A percentile compares a stretch with the other conserved stretches of the same genome.
phyloP scores from a whole-genome alignment of 2,888 invertebrate species.

The Lasioglossum zephyrum region DNA sequence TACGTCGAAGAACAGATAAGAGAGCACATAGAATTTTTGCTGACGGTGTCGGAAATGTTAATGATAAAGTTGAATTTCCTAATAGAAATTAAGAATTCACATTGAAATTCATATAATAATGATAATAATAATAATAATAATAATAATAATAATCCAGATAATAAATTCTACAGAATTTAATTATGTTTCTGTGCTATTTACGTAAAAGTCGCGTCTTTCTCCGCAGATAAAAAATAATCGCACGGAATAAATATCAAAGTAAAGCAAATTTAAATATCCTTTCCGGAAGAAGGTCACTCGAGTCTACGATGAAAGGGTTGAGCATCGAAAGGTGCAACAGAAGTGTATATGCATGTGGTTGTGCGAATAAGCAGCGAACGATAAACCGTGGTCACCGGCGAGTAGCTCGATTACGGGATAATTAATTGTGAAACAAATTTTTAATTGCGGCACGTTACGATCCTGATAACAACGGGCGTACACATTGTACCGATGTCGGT shows the following conservation, averaged over 20 bases:
- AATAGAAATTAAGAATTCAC: no score
- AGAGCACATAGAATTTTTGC: background rate
- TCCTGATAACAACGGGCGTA: constrained; percentile 31
- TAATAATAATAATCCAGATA: no score
- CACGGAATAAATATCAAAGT: background rate
- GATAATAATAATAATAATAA: no score
- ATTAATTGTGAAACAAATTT: constrained; percentile 62
- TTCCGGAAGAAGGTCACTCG: background rate
- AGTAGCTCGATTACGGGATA: background rate
- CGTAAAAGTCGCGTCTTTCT: background rate
- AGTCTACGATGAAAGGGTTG: background rate
- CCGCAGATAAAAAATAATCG: background rate
- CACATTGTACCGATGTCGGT: constrained; percentile 49
- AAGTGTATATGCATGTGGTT: background rate
- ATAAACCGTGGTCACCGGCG: background rate
- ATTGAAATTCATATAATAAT: no score
- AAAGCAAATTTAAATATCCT: background rate
- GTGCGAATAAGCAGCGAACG: background rate
- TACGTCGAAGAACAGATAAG: background rate
- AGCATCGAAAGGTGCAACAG: background rate
- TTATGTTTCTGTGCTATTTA: background rate
- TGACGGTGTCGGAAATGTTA: background rate
- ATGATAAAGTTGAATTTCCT: background rate
- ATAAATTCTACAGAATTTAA: background rate
- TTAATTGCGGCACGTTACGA: constrained; percentile 48